Evolutionary conservation across 2,888 invertebrate genomes (phyloP).

Genomic region (Idaea straminata): DNA sequence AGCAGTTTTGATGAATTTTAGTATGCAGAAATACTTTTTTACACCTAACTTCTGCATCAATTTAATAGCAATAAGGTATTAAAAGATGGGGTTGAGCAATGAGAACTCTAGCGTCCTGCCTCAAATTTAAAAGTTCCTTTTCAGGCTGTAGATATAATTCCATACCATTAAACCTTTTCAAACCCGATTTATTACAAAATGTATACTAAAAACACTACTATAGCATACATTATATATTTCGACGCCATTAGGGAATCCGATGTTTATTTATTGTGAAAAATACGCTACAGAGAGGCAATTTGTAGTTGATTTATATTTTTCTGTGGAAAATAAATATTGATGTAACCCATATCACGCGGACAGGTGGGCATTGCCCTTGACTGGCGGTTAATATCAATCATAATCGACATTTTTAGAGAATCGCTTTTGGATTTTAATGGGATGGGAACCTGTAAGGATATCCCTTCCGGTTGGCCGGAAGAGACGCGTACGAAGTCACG

Average conservation of each 20-base stretch:
- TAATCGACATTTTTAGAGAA: background rate
- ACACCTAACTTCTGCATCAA: no score
- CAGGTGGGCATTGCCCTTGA: constrained; percentile 8
- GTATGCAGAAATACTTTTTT: no score
- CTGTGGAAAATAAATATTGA: constrained; percentile 12
- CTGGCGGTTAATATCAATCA: background rate
- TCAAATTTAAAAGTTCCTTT: no score
- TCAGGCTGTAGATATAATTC: no score
- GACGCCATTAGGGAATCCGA: constrained; percentile 9
- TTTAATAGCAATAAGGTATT: no score
- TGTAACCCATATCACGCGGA: constrained; percentile 6
- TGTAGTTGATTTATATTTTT: constrained; percentile 20
- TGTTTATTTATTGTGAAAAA: constrained; percentile 17
- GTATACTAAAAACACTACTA: background rate
- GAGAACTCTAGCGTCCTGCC: no score
- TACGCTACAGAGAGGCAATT: constrained; percentile 13
- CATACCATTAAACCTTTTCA: no score
- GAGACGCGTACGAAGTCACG: no score
- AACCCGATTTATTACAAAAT: no score
- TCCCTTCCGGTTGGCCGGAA: no score
- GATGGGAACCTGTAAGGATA: background rate
- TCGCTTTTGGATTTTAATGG: background rate
- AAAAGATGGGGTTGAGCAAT: no score
- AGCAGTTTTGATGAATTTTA: no score
- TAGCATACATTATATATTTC: background rate